Evolutionary conservation across 2,113 vertebrate genomes (phyloP).

Genomic region (Dromiciops gliroides): DNA sequence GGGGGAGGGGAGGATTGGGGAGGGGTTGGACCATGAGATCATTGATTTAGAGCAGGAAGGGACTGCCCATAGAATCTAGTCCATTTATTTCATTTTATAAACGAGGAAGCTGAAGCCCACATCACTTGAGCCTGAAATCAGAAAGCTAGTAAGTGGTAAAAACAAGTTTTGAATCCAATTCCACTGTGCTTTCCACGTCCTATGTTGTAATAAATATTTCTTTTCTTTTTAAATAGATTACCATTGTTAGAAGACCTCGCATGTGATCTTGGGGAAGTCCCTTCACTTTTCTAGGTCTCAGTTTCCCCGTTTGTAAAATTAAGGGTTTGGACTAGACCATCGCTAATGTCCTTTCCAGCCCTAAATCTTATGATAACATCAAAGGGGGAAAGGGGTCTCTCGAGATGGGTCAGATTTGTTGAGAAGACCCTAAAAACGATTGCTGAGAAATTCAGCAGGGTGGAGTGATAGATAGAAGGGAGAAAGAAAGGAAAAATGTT

Average conservation of each 20-base stretch:
- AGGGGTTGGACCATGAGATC: not conserved
- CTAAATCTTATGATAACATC: not conserved
- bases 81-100: not conserved
- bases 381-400: not conserved
- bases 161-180: not conserved
- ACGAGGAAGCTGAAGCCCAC: not conserved
- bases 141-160: not conserved
- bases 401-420: not conserved
- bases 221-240: no score
- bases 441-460: not conserved
- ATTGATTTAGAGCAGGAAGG: not conserved
- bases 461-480: not conserved
- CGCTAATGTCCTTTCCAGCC: not conserved
- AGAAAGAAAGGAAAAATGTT: not conserved
- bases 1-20: no score
- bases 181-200: not conserved
- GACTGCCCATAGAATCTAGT: not conserved
- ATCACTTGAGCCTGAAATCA: not conserved
- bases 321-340: not conserved
- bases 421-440: not conserved
- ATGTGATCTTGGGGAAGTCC: no score
- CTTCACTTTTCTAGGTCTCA: not conserved
- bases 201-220: not conserved
- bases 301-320: not conserved
- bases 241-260: no score